Evolutionary conservation across 2,888 invertebrate species (phyloP).

Genomic region (Apeira syringaria): DNA sequence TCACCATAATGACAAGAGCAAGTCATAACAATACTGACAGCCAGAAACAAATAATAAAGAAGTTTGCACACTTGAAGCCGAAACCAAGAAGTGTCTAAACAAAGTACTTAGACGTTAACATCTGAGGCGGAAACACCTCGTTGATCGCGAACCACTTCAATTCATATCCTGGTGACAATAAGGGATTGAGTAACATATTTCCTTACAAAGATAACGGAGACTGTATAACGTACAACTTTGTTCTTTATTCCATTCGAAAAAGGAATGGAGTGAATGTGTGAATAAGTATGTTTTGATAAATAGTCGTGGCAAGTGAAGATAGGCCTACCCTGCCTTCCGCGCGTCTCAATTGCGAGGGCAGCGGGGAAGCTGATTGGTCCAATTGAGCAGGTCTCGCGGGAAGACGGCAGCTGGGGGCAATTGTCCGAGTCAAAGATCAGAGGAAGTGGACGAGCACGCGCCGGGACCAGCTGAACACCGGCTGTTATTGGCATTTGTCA

Average conservation of each 20-base stretch:
- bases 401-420: conserved; percentile 76
- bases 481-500: conserved; percentile 48
- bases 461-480: conserved; percentile 37
- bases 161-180: conserved; percentile 79
- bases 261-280: conserved; percentile 27
- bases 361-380: conserved; percentile 49
- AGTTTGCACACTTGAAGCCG: conserved; percentile 37
- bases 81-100: conserved; percentile 44
- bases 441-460: conserved; percentile 74
- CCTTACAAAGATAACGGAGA: conserved; percentile 53
- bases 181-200: conserved; percentile 76
- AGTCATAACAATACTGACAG: conserved; percentile 17
- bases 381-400: conserved; percentile 59
- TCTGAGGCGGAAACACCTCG: conserved; percentile 78
- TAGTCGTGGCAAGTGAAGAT: conserved; percentile 45
- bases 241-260: conserved; percentile 9
- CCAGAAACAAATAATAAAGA: conserved; percentile 30
- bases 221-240: conserved; percentile 17
- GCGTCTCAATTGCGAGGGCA: conserved; percentile 29
- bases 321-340: conserved; percentile 33
- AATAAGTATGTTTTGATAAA: conserved; percentile 26
- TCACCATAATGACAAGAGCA: conserved; percentile 15
- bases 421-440: conserved; percentile 80
- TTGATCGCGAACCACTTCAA: conserved; percentile 82
- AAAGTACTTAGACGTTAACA: conserved; percentile 53